These are phyloP conservation scores for Euzophera pinguis DNA, from an alignment of 2,888 invertebrate genomes.

Conservation along the genomic window DNA sequence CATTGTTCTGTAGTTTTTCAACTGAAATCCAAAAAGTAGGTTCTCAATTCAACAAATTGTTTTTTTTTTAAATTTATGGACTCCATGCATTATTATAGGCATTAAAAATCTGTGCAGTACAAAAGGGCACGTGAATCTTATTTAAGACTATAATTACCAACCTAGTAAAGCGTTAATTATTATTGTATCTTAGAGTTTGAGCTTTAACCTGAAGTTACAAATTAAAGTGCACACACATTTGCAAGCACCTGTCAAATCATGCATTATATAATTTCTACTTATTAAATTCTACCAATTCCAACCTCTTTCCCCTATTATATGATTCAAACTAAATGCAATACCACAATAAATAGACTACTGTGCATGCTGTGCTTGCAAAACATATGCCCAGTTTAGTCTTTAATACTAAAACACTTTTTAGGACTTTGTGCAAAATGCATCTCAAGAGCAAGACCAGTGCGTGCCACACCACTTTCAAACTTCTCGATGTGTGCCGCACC, in stretches of 20 bases:
- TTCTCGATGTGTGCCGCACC: constrained; percentile 46
- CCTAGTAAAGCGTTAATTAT: constrained; percentile 73
- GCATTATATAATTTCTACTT: no score
- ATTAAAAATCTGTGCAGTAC: constrained; percentile 53
- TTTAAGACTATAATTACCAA: constrained; percentile 33
- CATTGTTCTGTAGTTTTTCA: no score
- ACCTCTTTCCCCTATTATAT: no score
- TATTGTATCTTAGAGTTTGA: constrained; percentile 64
- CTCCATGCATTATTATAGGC: constrained; percentile 4
- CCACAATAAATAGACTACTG: no score
- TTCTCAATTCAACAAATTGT: no score
- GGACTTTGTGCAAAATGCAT: constrained; percentile 18
- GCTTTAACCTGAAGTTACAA: constrained; percentile 30
- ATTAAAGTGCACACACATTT: constrained; percentile 13
- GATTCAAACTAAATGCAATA: no score
- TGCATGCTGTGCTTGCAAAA: no score
- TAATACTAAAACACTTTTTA: constrained; percentile 20
- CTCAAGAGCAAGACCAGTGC: constrained; percentile 21
- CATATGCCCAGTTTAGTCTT: no score
- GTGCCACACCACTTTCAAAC: constrained; percentile 25
- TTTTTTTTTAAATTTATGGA: constrained; percentile 7
- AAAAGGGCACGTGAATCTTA: constrained; percentile 48
- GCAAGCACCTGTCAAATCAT: no score
- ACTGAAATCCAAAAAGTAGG: no score
- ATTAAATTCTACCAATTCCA: no score